phyloP scores from a whole-genome alignment of 2,113 vertebrate species.

The Ramphastos sulfuratus region DNA sequence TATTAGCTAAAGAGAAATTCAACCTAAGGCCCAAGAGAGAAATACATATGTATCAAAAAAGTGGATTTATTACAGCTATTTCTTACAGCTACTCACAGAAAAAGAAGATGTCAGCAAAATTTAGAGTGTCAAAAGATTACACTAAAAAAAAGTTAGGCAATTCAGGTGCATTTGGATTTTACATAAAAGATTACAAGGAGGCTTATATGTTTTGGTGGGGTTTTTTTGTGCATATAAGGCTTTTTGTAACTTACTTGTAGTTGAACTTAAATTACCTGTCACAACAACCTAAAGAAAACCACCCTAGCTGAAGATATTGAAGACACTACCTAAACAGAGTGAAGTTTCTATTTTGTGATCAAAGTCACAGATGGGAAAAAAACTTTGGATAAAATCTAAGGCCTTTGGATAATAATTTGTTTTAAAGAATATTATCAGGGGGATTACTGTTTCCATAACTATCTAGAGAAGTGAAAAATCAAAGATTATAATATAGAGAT shows the following conservation, averaged over 20 bases:
- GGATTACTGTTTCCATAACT: background rate
- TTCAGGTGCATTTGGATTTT: background rate
- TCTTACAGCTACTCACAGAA: background rate
- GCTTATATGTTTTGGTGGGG: background rate
- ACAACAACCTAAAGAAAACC: background rate
- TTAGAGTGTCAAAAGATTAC: background rate
- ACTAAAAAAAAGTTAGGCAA: background rate
- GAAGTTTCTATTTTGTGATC: background rate
- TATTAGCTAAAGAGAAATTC: conserved; percentile 29
- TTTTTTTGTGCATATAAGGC: background rate
- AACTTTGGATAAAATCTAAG: background rate
- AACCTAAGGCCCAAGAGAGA: conserved; percentile 3
- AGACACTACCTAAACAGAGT: background rate
- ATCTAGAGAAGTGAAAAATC: background rate
- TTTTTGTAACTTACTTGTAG: background rate
- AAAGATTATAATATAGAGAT: background rate
- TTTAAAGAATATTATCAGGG: background rate
- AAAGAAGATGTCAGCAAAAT: conserved; percentile 34
- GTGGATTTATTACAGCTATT: conserved; percentile 26
- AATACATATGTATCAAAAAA: background rate
- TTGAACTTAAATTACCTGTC: background rate
- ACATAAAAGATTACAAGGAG: background rate
- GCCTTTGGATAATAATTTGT: background rate
- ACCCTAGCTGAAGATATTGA: background rate
- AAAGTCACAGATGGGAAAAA: background rate